Base-by-base conservation (phyloP, 2,888 invertebrate genomes). In the Brassicogethes aeneus region DNA sequence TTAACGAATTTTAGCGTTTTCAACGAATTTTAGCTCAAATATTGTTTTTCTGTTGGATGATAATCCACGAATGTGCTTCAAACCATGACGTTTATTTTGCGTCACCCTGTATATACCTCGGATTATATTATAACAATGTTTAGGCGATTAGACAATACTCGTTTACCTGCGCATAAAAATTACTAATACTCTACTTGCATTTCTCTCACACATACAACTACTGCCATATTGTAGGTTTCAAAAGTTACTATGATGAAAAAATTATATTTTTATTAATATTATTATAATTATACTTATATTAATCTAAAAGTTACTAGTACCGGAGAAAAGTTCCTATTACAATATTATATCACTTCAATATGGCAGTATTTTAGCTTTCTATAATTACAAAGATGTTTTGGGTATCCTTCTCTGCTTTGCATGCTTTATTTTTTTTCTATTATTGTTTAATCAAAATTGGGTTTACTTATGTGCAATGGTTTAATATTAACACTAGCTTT, bases 71-170 rank as follows among this genome's bases (percentile, higher is more conserved):
- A n/a, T n/a, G n/a, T n/a, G n/a, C n/a, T n/a, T n/a, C n/a, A n/a
- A n/a, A n/a, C n/a, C n/a, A n/a, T n/a, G n/a, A n/a, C n/a, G n/a
- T n/a, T n/a, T n/a, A n/a, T n/a, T n/a, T n/a, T n/a, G n/a, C n/a
- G n/a, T n/a, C n/a, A n/a, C n/a, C n/a, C n/a, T n/a, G n/a, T n/a
- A 45, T 50, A 50, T 49, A 49, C 50, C 50, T 52, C 50, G 39
- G 48, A 44, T 41, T 39, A 40, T 13, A 23, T 23, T 10, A 23
- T 5, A 23, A 10, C 23, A 23, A 23, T 23, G n/a, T 23, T 23
- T 10, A 5, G 23, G 23, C 23, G 23, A 45, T 39, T 41, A 36
- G 44, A 48, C 46, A 45, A 50, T 48, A 50, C 47, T 48, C 43
- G 41, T 44, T 43, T 42, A 39, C 39, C 42, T 40, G 42, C 30